Evolutionary conservation across 2,888 invertebrate species (phyloP), one percentile per base, ranked within the genome.

Genomic region (Lasioglossum malachurum): DNA sequence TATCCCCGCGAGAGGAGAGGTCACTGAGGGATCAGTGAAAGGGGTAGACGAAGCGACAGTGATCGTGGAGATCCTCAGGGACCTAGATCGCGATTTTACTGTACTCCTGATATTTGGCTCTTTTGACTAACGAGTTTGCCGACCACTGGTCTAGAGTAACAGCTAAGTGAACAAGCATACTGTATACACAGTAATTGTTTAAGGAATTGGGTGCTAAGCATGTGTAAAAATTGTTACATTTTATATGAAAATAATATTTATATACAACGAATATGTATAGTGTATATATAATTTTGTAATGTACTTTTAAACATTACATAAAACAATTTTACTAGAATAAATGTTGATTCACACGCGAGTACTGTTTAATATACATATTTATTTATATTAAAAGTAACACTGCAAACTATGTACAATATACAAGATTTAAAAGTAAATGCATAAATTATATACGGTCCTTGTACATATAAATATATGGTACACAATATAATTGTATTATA

Each of bases 351-450:
- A 44, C n/a, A 67, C 38, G 77, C 31, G 77, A 78, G 78, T 79
- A 73, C 19, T 57, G 19, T 85, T 64, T 46, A 85, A 71, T 78
- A 73, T 82, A 86, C 46, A 64, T 76, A 83, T 71, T 85, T 87
- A 67, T 77, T 86, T 80, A 38, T 75, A 27, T 71, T 79, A 83
- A 75, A 85, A 73, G 31, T 82, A 69, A 46, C 79, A 76, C 53
- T 69, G 23, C 75, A 84, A 44, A 31, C 69, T 87, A 88, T 88
- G 82, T 87, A 88, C 87, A 88, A 73, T 87, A 84, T 72, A 83
- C 19, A 78, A 74, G 5, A 57, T 71, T 80, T 41, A 72, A n/a
- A 64, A 75, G 75, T 69, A 82, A 38, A 75, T 69, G 46, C 71
- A 53, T 84, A 80, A 80, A 75, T 31, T n/a, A 69, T 19, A 64